Evolutionary conservation across 2,888 invertebrate species (phyloP), one percentile per base, ranked within the genome.

Genomic region (Ypsolopha sequella): DNA sequence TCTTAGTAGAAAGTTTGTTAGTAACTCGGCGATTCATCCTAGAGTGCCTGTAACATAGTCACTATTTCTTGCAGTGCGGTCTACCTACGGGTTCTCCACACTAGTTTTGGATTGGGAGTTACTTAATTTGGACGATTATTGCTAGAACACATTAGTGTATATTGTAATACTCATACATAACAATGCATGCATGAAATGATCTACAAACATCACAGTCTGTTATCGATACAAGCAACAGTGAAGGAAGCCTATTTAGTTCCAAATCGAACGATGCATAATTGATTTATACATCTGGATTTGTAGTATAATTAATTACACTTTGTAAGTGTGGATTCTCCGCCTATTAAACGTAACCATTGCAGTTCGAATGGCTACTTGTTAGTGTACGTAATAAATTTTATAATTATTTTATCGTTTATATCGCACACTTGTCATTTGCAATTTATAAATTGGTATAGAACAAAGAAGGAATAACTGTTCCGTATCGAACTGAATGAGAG

Each of bases 341-440:
- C 86, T 86, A 86, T 86, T 84, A 84, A 78, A 71, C 81, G 76
- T 82, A 80, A 80, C 80, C 81, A 80, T 81, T 77, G 71, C 76
- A 76, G 74, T 76, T 78, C 64, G 70, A 74, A 79, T 85, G 81
- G 80, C 75, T 80, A 82, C 78, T 76, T 76, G 71, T 76, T 79
- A 84, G 80, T 73, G 78, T 85, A 80, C 75, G 80, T 80, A 76
- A 74, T 77, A 73, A 76, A 76, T 73, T 73, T 70, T 74, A 73
- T 74, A 73, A 72, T 71, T 65, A 71, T 68, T 70, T 74, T 73
- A 70, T 76, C 71, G 67, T 75, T 74, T 73, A 66, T 69, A 69
- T 68, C 67, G 72, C 73, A 71, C 65, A 56, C 44, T 52, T 45
- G 43, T 48, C 49, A 49, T 38, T 48, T 48, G 52, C 45, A 48